phyloP scores from a whole-genome alignment of 2,888 invertebrate species.

The Pasiphila rectangulata region DNA sequence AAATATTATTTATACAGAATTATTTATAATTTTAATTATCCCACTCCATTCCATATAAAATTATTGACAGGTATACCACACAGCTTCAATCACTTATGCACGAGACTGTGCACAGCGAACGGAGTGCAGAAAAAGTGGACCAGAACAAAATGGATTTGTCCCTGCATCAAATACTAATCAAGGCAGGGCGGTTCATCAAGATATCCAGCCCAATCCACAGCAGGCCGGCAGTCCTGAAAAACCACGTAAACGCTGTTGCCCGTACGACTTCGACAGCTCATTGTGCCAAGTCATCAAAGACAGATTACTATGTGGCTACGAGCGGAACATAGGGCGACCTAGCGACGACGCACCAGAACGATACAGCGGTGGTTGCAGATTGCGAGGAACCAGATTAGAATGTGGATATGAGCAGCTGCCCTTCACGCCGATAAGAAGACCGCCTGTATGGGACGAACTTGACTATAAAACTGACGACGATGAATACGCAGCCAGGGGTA shows the following conservation, averaged over 20 bases:
- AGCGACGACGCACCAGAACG: slow-evolving; percentile 29
- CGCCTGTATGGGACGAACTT: slow-evolving; percentile 29
- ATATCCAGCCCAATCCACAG: background rate
- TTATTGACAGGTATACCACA: no score
- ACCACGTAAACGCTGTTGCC: slow-evolving; percentile 52
- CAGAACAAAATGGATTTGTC: no score
- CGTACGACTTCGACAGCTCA: slow-evolving; percentile 57
- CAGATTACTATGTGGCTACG: slow-evolving; percentile 59
- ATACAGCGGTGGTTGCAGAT: slow-evolving; percentile 52
- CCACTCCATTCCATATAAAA: no score
- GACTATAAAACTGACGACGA: slow-evolving; percentile 1
- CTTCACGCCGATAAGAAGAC: slow-evolving; percentile 40
- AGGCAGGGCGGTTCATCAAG: no score
- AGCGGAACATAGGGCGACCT: slow-evolving; percentile 50
- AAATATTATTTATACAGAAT: background rate
- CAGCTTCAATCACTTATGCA: no score
- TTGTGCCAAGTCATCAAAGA: slow-evolving; percentile 55
- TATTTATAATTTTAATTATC: background rate
- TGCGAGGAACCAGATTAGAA: slow-evolving; percentile 59
- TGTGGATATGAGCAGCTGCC: slow-evolving; percentile 60
- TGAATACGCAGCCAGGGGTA: background rate
- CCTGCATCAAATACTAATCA: no score
- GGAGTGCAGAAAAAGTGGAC: no score
- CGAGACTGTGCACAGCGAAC: no score
- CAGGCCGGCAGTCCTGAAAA: background rate